These are phyloP conservation scores for Rhyacophila brunnea DNA, from an alignment of 1,140 invertebrate species.

Conservation along the genomic window DNA sequence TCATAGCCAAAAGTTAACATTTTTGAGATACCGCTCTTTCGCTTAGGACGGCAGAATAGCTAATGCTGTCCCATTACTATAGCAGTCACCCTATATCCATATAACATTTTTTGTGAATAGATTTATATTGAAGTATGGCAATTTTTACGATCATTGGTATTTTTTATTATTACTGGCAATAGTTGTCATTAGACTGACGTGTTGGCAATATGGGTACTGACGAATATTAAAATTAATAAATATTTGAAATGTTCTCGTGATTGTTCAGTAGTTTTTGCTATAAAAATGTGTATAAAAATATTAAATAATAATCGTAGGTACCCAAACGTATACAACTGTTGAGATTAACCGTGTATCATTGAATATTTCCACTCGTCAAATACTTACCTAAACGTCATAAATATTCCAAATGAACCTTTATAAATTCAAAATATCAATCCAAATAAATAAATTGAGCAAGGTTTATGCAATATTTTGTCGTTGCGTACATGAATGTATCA, in stretches of 20 bases:
- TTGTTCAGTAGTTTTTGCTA: slow-evolving; percentile 5
- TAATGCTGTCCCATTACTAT: no score
- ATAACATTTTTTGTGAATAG: no score
- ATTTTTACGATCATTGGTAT: background rate
- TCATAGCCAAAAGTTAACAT: no score
- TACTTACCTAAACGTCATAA: background rate
- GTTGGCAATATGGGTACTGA: slow-evolving; percentile 28
- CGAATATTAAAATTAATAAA: slow-evolving; percentile 15
- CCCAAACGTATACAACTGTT: background rate
- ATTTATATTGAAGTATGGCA: background rate
- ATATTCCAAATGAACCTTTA: background rate
- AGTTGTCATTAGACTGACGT: slow-evolving; percentile 16
- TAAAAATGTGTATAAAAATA: slow-evolving; percentile 16
- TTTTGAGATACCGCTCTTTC: no score
- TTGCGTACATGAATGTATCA: background rate
- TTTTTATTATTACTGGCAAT: no score
- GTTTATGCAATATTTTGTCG: no score
- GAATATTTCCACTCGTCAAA: background rate
- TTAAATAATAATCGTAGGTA: slow-evolving; percentile 15
- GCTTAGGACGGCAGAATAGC: no score
- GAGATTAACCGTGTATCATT: background rate
- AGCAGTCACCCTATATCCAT: no score
- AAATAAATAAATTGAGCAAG: background rate
- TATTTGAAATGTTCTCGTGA: slow-evolving; percentile 20
- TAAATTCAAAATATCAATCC: background rate